Conservation (phyloP, 2,888 invertebrate species). For the Antheraea yamamai region DNA sequence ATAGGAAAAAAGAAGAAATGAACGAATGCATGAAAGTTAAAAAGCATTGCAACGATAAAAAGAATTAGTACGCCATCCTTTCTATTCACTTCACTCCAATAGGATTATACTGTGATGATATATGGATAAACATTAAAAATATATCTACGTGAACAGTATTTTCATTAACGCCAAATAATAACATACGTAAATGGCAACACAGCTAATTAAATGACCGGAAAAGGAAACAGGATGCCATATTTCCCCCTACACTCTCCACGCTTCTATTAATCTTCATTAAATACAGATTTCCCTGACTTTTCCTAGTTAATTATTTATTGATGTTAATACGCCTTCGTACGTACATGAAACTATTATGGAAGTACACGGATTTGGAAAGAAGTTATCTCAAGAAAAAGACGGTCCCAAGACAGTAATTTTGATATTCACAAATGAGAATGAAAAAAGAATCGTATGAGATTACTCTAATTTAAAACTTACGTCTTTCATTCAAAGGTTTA, state of each 20-base stretch:
- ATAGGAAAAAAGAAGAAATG: background rate
- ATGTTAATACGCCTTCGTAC: background rate
- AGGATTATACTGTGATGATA: background rate
- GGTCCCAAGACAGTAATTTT: background rate
- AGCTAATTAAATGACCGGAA: constrained; percentile 24
- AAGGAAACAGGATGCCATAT: constrained; percentile 10
- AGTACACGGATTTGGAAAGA: background rate
- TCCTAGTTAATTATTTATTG: constrained; percentile 11
- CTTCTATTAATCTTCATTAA: constrained; percentile 12
- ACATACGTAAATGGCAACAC: constrained; percentile 22
- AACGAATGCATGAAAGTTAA: background rate
- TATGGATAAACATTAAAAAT: background rate
- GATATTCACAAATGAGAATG: background rate
- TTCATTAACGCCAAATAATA: constrained; percentile 23
- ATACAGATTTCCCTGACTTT: constrained; percentile 9
- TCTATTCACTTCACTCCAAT: background rate
- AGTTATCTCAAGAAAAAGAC: background rate
- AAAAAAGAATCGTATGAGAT: background rate
- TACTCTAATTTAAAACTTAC: background rate
- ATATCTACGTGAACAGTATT: background rate
- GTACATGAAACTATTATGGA: background rate
- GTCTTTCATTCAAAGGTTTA: background rate
- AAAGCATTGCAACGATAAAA: background rate
- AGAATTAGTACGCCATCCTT: background rate
- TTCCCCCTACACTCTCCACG: background rate